Conservation (phyloP, 2,797 vertebrate species). For the Argya squamiceps region DNA sequence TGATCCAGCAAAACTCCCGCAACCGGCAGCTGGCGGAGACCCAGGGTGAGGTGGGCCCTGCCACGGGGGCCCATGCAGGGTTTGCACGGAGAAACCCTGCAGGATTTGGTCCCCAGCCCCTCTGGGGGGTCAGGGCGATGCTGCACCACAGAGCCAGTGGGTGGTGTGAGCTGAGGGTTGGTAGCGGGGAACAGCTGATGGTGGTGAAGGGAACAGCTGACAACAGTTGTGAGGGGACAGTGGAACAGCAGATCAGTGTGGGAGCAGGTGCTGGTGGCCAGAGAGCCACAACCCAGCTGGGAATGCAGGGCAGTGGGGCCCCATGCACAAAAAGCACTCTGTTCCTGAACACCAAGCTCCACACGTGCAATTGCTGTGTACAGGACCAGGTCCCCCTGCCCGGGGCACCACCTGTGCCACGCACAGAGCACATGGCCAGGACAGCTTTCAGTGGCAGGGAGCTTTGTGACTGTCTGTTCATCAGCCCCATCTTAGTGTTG, state of each 20-base stretch:
- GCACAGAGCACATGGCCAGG: background rate
- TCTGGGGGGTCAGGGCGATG: background rate
- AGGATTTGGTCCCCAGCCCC: background rate
- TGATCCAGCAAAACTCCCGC: conserved; percentile 74
- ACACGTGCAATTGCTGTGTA: background rate
- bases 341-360: background rate
- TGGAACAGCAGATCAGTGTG: background rate
- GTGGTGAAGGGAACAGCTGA: background rate
- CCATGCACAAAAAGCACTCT: background rate
- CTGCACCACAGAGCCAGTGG: rapidly evolving
- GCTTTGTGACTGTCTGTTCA: rapidly evolving
- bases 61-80: rapidly evolving
- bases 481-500: background rate
- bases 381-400: background rate
- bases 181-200: background rate
- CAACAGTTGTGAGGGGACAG: background rate
- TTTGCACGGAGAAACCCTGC: rapidly evolving
- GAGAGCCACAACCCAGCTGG: background rate
- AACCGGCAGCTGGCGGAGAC: conserved; percentile 68
- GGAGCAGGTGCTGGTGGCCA: background rate
- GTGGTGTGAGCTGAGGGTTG: rapidly evolving
- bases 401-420: background rate
- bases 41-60: conserved; percentile 56
- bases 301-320: background rate
- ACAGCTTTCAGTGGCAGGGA: background rate